Percentiles rank a stretch among this genome's conserved stretches.
Evolutionary conservation across 2,113 vertebrate species (phyloP).

Genomic region (Nestor notabilis): DNA sequence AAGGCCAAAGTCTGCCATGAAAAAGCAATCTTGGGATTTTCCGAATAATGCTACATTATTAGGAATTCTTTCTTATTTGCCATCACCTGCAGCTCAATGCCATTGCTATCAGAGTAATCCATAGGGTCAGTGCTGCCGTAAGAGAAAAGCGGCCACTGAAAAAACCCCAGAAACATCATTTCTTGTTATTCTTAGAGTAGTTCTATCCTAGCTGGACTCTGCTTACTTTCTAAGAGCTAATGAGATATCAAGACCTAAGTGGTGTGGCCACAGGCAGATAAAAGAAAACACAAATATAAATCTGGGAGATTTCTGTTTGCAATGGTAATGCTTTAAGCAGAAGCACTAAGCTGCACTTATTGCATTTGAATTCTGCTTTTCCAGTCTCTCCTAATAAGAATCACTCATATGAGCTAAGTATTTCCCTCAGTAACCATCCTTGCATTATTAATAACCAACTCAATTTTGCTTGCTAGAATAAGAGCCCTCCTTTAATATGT

Average conservation of each 20-base stretch:
- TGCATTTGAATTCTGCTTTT: constrained; percentile 34
- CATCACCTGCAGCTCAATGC: background rate
- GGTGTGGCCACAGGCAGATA: background rate
- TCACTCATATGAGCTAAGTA: constrained; percentile 27
- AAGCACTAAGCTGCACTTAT: constrained; percentile 21
- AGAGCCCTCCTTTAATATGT: constrained; percentile 14
- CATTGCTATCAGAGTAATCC: background rate
- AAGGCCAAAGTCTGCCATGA: background rate
- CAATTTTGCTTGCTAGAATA: constrained; percentile 35
- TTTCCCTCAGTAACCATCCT: constrained; percentile 38
- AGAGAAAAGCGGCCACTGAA: background rate
- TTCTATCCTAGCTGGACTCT: background rate
- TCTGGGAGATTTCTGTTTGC: background rate
- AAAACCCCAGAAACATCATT: background rate
- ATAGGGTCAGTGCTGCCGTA: background rate
- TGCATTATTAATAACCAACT: constrained; percentile 58
- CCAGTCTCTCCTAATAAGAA: constrained; percentile 25
- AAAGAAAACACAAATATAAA: background rate
- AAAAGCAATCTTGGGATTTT: background rate
- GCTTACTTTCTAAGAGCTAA: background rate
- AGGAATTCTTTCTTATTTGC: background rate
- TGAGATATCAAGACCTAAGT: background rate
- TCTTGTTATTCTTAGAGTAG: background rate
- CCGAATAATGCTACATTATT: background rate
- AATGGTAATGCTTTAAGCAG: background rate